Evolutionary conservation across 1,140 invertebrate genomes (phyloP).

Genomic region (Drosophila cardini): DNA sequence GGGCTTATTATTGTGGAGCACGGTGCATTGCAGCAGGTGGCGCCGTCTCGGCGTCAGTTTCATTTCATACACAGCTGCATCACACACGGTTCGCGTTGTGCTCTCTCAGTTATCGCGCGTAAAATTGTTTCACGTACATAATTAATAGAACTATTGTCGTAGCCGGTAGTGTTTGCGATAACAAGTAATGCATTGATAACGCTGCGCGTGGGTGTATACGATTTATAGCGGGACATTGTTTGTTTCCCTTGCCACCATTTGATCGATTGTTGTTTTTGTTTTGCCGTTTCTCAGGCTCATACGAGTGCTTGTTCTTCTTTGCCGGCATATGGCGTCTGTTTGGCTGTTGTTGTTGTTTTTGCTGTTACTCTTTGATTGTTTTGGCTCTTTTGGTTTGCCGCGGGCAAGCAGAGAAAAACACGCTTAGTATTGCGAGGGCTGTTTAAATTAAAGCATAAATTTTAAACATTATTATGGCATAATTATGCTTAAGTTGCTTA

Average conservation of each 20-base stretch:
- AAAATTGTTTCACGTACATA: slow-evolving; percentile 25
- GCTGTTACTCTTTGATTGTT: background rate
- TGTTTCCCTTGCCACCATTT: background rate
- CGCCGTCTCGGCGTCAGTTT: slow-evolving; percentile 47
- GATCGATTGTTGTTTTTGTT: slow-evolving; percentile 11
- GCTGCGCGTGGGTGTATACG: slow-evolving; percentile 17
- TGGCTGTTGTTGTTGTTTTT: slow-evolving; percentile 23
- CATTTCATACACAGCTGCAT: slow-evolving; percentile 36
- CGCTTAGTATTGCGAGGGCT: background rate
- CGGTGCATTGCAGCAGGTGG: slow-evolving; percentile 48
- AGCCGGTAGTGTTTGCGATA: slow-evolving; percentile 40
- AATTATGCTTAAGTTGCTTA: slow-evolving; percentile 31
- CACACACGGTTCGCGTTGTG: slow-evolving; percentile 14
- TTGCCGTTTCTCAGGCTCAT: slow-evolving; percentile 1
- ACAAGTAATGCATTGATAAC: slow-evolving; percentile 38
- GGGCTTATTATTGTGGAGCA: background rate
- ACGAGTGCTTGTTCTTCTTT: slow-evolving; percentile 26
- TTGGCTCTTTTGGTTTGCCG: slow-evolving; percentile 5
- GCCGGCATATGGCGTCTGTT: slow-evolving; percentile 54
- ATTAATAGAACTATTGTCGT: slow-evolving; percentile 18
- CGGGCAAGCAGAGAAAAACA: background rate
- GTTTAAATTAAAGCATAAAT: slow-evolving; percentile 26
- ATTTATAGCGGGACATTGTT: background rate
- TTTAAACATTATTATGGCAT: slow-evolving; percentile 39
- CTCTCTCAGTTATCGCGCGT: slow-evolving; percentile 37